phyloP scores from a whole-genome alignment of 2,113 vertebrate genomes.

The Sander lucioperca region DNA sequence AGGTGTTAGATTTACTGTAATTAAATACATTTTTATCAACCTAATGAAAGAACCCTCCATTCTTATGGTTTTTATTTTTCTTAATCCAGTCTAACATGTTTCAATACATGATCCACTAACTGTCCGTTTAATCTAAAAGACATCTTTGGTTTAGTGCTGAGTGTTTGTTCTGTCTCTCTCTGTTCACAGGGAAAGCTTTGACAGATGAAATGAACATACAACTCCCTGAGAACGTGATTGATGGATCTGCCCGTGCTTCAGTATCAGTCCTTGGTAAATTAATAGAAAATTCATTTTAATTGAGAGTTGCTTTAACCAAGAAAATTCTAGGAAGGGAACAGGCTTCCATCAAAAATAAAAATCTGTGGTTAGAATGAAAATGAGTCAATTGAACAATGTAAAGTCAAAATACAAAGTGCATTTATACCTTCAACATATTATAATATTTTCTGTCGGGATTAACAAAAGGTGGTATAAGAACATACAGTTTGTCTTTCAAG shows the following conservation, averaged over 20 bases:
- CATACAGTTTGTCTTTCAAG: neutral
- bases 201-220: constrained; percentile 59
- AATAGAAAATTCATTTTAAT: neutral
- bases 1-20: neutral
- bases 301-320: neutral
- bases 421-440: too few relatives aligned
- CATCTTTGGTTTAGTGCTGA: neutral
- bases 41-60: neutral
- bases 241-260: constrained; percentile 66
- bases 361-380: too few relatives aligned
- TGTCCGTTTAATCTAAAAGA: neutral
- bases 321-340: too few relatives aligned
- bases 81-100: neutral
- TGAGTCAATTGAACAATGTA: too few relatives aligned
- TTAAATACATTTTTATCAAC: neutral
- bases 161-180: constrained; percentile 22
- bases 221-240: constrained; percentile 72
- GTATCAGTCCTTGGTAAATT: constrained; percentile 79
- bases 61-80: too few relatives aligned
- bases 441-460: too few relatives aligned
- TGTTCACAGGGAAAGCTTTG: constrained; percentile 58
- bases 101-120: neutral
- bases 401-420: too few relatives aligned
- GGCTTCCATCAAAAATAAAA: too few relatives aligned
- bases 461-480: too few relatives aligned